phyloP scores from a whole-genome alignment of 2,888 invertebrate genomes.

The Pandemis cinnamomeana region DNA sequence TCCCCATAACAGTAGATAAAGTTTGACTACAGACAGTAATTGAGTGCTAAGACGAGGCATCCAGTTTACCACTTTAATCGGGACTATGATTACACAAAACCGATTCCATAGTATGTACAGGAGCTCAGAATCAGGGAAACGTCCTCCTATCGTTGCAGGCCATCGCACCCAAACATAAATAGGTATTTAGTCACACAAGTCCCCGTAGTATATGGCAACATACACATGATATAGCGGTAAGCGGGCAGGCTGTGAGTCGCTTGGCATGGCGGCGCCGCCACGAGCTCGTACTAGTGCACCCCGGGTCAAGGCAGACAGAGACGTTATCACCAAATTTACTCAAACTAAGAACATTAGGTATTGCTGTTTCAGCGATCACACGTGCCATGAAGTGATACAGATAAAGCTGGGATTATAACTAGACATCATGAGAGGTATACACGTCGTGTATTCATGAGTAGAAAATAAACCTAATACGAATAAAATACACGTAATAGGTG shows the following conservation, averaged over 20 bases:
- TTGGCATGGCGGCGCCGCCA: background rate
- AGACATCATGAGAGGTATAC: background rate
- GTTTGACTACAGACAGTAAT: too few species aligned
- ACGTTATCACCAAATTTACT: constrained; percentile 30
- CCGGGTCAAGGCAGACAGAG: constrained; percentile 17
- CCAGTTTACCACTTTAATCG: background rate
- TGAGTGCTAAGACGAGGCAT: too few species aligned
- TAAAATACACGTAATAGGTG: background rate
- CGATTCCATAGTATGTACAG: background rate
- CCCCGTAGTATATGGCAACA: background rate
- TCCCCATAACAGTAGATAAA: background rate
- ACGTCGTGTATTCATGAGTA: background rate
- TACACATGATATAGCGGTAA: constrained; percentile 5
- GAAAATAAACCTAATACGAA: background rate
- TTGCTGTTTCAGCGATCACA: background rate
- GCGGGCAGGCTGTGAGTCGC: background rate
- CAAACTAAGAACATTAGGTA: background rate
- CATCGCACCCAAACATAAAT: background rate
- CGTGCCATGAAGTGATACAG: background rate
- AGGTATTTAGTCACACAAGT: background rate
- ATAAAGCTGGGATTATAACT: background rate
- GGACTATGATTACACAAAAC: background rate
- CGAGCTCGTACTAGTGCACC: background rate
- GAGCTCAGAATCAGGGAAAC: background rate
- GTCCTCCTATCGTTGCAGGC: background rate